A percentile compares a stretch with the other conserved stretches of the same genome.
Conservation (phyloP, 2,797 vertebrate species). For the Argentina silus region DNA sequence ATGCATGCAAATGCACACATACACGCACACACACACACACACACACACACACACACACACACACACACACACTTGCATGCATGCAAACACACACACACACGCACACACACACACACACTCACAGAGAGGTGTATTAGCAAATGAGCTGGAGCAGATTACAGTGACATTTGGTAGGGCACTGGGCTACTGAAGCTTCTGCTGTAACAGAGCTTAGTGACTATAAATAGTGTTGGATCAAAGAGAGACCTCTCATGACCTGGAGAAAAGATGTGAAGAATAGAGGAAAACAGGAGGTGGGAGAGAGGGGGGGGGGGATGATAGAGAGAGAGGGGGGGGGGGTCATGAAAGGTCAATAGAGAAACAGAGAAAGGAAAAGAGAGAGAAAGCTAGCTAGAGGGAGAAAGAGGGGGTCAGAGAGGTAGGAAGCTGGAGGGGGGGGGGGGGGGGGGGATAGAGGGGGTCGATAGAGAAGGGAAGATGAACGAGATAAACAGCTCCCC, state of each 20-base stretch:
- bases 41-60: not conserved
- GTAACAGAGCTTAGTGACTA: constrained; percentile 47
- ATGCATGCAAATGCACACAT: no score
- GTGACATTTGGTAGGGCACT: constrained; percentile 31
- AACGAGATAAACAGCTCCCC: constrained; percentile 39
- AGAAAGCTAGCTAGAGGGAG: constrained; percentile 6
- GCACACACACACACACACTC: constrained; percentile 10
- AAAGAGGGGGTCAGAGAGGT: constrained; percentile 29
- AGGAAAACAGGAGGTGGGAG: constrained; percentile 17
- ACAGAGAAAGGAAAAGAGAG: not conserved
- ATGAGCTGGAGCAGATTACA: constrained; percentile 47
- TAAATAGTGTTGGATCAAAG: constrained; percentile 61
- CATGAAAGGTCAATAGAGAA: not conserved
- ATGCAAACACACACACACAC: not conserved
- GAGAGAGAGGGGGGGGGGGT: constrained; percentile 10
- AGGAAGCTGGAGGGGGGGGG: constrained; percentile 13
- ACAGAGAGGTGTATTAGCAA: constrained; percentile 43
- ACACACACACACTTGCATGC: not conserved
- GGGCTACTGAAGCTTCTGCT: constrained; percentile 31
- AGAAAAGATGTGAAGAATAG: constrained; percentile 24
- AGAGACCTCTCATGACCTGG: constrained; percentile 44
- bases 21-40: constrained; percentile 16
- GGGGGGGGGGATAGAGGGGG: constrained; percentile 11
- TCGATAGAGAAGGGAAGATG: not conserved
- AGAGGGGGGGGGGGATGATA: constrained; percentile 8